Base-by-base conservation (phyloP, 1,140 invertebrate species). In the Patella vulgata region DNA sequence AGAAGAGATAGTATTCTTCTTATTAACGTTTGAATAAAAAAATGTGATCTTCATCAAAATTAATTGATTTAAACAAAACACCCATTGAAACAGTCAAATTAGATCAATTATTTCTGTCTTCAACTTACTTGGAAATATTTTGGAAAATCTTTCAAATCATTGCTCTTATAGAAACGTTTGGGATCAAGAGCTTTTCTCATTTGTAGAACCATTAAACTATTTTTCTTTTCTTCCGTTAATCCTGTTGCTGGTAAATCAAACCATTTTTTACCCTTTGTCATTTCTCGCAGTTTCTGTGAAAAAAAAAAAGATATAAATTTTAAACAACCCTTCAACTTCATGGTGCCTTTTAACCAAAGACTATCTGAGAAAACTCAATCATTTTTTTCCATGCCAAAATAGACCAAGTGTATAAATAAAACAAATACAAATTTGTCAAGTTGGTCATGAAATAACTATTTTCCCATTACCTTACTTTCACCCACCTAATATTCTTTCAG, bases 41-140 rank as follows among this genome's bases (percentile, higher is more conserved):
- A n/a, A n/a, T n/a, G n/a, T n/a, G n/a, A n/a, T n/a, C n/a, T n/a
- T n/a, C n/a, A n/a, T n/a, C n/a, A n/a, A n/a, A n/a, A n/a, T n/a
- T n/a, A n/a, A n/a, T n/a, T n/a, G n/a, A n/a, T n/a, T n/a, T n/a
- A n/a, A n/a, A n/a, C n/a, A n/a, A n/a, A n/a, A n/a, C n/a, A n/a
- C n/a, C n/a, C n/a, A n/a, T n/a, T n/a, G n/a, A n/a, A n/a, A n/a
- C n/a, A n/a, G n/a, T n/a, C n/a, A n/a, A n/a, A n/a, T n/a, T n/a
- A n/a, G n/a, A n/a, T n/a, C n/a, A n/a, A n/a, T n/a, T n/a, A n/a
- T n/a, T n/a, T n/a, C n/a, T n/a, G n/a, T n/a, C n/a, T n/a, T n/a
- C n/a, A n/a, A n/a, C n/a, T 79, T 81, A 92, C 91, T 85, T 95
- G 92, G 80, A 98, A 97, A 80, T 94, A 96, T 86, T 97, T 97